phyloP scores from a whole-genome alignment of 1,140 invertebrate genomes.

The Scaptomyza montana region DNA sequence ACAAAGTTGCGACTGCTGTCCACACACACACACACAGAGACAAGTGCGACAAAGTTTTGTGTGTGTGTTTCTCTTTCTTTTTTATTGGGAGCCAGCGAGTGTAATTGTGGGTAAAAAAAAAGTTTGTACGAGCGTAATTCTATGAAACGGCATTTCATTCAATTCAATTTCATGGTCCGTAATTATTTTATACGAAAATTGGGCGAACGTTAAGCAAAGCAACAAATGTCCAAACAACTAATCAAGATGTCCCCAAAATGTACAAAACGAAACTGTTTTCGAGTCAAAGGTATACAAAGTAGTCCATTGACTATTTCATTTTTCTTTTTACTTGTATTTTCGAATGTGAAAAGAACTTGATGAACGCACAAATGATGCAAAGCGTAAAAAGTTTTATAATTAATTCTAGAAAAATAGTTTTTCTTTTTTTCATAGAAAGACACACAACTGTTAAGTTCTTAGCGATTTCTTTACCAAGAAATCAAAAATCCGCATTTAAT shows the following conservation, averaged over 20 bases:
- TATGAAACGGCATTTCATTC: conserved; percentile 69
- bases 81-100: conserved; percentile 1
- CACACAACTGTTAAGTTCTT: no score
- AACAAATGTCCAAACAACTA: conserved; percentile 27
- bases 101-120: conserved; percentile 22
- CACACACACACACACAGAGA: conserved; percentile 12
- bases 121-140: conserved; percentile 61
- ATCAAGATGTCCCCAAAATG: conserved; percentile 57
- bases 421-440: no score
- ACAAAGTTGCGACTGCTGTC: conserved; percentile 17
- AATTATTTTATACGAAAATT: conserved; percentile 67
- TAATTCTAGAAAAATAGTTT: no score
- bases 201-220: conserved; percentile 8
- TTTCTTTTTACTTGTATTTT: not conserved
- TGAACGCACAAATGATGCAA: not conserved
- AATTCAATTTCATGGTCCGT: conserved; percentile 75
- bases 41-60: conserved; percentile 21
- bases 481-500: no score
- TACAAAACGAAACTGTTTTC: not conserved
- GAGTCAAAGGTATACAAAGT: not conserved
- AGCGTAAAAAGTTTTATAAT: not conserved
- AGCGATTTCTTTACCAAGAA: no score
- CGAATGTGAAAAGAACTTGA: conserved; percentile 20
- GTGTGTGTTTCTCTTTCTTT: conserved; percentile 1
- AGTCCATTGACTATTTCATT: no score